Evolutionary conservation across 2,888 invertebrate species (phyloP), one percentile per base, ranked within the genome.

Genomic region (Lepas anatifera): DNA sequence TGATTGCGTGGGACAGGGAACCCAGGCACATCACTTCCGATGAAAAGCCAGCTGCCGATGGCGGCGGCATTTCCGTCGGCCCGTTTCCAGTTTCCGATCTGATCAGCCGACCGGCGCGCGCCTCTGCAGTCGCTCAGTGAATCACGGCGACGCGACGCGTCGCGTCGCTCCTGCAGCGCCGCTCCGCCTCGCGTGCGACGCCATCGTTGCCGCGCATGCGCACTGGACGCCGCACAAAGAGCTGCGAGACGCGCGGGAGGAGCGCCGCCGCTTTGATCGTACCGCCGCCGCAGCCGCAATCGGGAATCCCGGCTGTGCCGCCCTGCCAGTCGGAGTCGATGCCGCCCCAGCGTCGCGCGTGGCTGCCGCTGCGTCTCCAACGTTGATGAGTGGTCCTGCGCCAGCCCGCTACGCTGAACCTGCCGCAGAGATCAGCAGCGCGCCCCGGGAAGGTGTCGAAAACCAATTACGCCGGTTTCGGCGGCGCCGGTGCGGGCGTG

Each of bases 41-140:
- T n/a, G n/a, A n/a, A n/a, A n/a, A n/a, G n/a, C n/a, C n/a, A n/a
- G n/a, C n/a, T n/a, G n/a, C n/a, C n/a, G n/a, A n/a, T n/a, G n/a
- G n/a, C n/a, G n/a, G n/a, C 52, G 52, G 29, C 52, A 52, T 52
- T 52, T 27, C 52, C 52, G n/a, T n/a, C n/a, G 52, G 32, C n/a
- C 52, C 52, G 32, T 52, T 52, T 52, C 27, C 52, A 52, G 22
- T 52, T 52, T 32, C 52, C 16, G 18, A 32, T 52, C 32, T 52
- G 29, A 52, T 52, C 87, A 84, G 78, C 89, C 85, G 76, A 84
- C n/a, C n/a, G n/a, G n/a, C n/a, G n/a, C n/a, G n/a, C n/a, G 87
- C 77, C 86, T 86, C 8, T 90, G 90, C 67, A 83, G 90, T 69
- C 90, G n/a, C n/a, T 87, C 78, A 84, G 86, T 75, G 91, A 90